Conservation (phyloP, 2,797 vertebrate genomes). For the Danionella dracula region DNA sequence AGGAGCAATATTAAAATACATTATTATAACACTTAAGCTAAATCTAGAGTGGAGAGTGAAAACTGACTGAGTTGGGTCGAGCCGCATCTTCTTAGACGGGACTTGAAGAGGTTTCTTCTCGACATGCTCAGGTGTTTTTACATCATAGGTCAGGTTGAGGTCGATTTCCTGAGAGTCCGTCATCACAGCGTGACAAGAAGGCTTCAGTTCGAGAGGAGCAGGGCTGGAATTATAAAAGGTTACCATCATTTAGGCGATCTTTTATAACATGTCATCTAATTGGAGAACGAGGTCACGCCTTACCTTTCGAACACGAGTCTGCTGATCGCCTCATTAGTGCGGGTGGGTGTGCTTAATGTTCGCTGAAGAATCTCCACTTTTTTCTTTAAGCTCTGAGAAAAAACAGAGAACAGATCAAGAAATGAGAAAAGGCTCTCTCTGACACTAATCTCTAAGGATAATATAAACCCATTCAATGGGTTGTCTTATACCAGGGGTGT, state of each 20-base stretch:
- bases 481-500: too few species aligned
- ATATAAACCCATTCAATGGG: too few species aligned
- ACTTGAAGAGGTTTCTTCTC: slow-evolving; percentile 51
- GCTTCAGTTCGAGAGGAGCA: slow-evolving; percentile 74
- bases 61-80: slow-evolving; percentile 74
- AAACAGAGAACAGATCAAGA: background rate
- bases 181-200: slow-evolving; percentile 70
- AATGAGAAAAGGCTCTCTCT: background rate
- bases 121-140: slow-evolving; percentile 76
- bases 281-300: too few species aligned
- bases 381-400: slow-evolving; percentile 84
- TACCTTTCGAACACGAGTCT: slow-evolving; percentile 78
- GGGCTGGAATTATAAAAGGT: slow-evolving; percentile 77
- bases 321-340: slow-evolving; percentile 73
- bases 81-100: slow-evolving; percentile 76
- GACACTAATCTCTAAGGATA: too few species aligned
- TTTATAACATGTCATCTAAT: too few species aligned
- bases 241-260: too few species aligned
- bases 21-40: background rate
- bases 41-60: background rate
- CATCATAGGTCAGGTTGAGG: slow-evolving; percentile 79
- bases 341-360: slow-evolving; percentile 82
- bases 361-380: slow-evolving; percentile 89
- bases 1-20: background rate
- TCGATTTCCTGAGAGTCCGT: slow-evolving; percentile 72